Conservation (phyloP, 2,888 invertebrate genomes). For the Amblyjoppa proteus region DNA sequence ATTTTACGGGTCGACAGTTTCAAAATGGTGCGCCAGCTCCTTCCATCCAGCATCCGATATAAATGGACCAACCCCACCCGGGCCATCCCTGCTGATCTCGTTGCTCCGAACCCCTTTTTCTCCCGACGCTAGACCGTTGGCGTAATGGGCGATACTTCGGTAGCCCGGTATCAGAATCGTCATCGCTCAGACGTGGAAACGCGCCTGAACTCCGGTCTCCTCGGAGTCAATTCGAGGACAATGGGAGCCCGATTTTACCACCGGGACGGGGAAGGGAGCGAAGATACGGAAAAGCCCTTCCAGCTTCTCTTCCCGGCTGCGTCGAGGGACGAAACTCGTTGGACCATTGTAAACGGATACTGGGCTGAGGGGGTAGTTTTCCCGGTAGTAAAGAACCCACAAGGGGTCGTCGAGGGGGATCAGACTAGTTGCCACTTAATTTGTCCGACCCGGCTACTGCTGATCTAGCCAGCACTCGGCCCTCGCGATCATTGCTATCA, state of each 20-base stretch:
- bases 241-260: constrained; percentile 70
- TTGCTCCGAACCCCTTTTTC: not conserved
- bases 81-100: constrained; percentile 34
- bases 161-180: not conserved
- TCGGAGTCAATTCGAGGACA: constrained; percentile 80
- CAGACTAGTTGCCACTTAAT: constrained; percentile 84
- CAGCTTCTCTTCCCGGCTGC: constrained; percentile 41
- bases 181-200: constrained; percentile 35
- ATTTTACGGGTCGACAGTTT: constrained; percentile 81
- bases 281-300: constrained; percentile 16
- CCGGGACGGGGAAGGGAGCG: constrained; percentile 18
- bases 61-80: constrained; percentile 47
- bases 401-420: constrained; percentile 69
- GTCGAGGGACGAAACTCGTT: constrained; percentile 70
- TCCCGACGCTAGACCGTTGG: not conserved
- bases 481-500: constrained; percentile 14
- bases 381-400: constrained; percentile 37
- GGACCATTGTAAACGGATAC: constrained; percentile 82
- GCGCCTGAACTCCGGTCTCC: constrained; percentile 30
- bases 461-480: constrained; percentile 54
- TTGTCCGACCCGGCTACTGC: constrained; percentile 74
- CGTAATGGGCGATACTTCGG: constrained; percentile 23
- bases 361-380: constrained; percentile 73
- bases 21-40: constrained; percentile 77
- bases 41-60: constrained; percentile 58